These are phyloP conservation scores for Mormyrops boulengeri DNA, from an alignment of 2,797 vertebrate genomes.

Conservation along the genomic window DNA sequence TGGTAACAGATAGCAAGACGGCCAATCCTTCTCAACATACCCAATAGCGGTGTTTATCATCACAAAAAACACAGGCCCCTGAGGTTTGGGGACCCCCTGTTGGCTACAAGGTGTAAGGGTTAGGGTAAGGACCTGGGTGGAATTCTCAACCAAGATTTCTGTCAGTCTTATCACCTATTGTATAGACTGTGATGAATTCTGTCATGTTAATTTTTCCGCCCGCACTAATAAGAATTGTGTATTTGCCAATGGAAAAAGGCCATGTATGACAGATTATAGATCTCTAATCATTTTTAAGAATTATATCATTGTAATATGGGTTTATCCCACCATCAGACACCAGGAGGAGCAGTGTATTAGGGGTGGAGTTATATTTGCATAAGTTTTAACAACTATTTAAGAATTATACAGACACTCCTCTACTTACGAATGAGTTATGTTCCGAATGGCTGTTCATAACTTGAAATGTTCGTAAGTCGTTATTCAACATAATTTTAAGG, in stretches of 20 bases:
- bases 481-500: too few species aligned
- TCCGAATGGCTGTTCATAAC: too few species aligned
- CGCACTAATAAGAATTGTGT: background rate
- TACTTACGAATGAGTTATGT: too few species aligned
- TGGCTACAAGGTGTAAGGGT: background rate
- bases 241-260: background rate
- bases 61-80: background rate
- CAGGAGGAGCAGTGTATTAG: background rate
- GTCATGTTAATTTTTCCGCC: background rate
- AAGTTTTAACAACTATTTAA: background rate
- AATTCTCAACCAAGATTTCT: background rate
- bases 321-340: background rate
- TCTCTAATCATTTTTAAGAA: background rate
- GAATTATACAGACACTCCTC: background rate
- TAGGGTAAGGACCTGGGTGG: background rate
- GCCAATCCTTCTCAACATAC: background rate
- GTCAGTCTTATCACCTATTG: background rate
- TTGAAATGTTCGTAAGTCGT: too few species aligned
- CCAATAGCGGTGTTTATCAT: background rate
- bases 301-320: background rate
- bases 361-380: background rate
- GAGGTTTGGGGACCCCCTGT: background rate
- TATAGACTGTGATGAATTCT: background rate
- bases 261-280: background rate
- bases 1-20: background rate